phyloP scores from a whole-genome alignment of 1,140 invertebrate species.

The Ylistrum balloti region DNA sequence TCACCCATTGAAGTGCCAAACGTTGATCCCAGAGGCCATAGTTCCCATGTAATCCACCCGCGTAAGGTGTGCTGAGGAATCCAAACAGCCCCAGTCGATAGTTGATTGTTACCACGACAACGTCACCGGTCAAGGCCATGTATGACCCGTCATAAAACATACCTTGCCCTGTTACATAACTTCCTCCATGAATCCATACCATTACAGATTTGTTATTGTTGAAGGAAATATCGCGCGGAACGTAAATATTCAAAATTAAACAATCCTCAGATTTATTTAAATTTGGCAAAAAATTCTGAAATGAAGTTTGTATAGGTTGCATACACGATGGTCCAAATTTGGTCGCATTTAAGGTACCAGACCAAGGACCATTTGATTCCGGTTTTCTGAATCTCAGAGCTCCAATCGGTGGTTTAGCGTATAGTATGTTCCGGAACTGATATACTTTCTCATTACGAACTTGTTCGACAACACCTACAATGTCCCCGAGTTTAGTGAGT shows the following conservation, averaged over 20 bases:
- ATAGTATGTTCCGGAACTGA: not conserved
- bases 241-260: not conserved
- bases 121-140: no score
- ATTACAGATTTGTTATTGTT: no score
- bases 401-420: not conserved
- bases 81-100: no score
- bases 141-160: no score
- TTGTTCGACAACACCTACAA: not conserved
- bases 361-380: not conserved
- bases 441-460: conserved; percentile 3
- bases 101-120: no score
- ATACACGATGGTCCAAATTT: not conserved
- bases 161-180: no score
- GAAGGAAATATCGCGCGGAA: not conserved
- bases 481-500: not conserved
- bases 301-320: no score
- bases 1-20: no score
- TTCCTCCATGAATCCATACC: no score
- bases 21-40: no score
- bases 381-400: not conserved
- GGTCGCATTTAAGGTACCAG: not conserved
- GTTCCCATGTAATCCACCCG: not conserved
- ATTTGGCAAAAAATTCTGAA: not conserved
- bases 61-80: not conserved
- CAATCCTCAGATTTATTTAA: not conserved